Conservation (phyloP, 92 coral and sea anemone species). For the Muricea muricata region DNA sequence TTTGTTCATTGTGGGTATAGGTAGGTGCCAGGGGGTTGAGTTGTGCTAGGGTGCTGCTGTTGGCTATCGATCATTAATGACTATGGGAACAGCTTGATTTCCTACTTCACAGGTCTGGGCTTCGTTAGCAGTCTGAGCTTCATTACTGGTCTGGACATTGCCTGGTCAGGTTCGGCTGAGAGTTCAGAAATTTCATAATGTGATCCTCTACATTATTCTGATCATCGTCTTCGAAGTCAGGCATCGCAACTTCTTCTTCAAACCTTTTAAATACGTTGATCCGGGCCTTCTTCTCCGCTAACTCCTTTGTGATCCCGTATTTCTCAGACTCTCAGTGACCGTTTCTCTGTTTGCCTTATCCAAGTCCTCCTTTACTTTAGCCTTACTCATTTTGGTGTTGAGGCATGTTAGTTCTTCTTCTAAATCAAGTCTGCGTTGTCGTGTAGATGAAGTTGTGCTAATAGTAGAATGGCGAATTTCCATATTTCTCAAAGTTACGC, state of each 20-base stretch:
- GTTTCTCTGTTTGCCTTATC: not conserved
- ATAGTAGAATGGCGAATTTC: not conserved
- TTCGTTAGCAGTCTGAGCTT: no score
- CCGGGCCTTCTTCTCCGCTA: slow-evolving; percentile 58
- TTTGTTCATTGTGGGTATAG: not conserved
- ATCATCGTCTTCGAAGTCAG: not conserved
- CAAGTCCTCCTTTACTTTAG: not conserved
- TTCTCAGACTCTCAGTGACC: slow-evolving; percentile 1
- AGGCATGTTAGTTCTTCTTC: slow-evolving; percentile 13
- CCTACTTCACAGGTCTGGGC: not conserved
- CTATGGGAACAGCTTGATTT: not conserved
- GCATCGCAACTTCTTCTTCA: slow-evolving; percentile 43
- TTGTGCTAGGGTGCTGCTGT: not conserved
- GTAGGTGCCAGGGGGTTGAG: not conserved
- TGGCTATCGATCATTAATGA: not conserved
- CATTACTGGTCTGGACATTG: no score
- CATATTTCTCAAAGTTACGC: no score
- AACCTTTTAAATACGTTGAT: slow-evolving; percentile 23
- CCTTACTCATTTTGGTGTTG: not conserved
- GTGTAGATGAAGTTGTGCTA: slow-evolving; percentile 1
- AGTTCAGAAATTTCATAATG: slow-evolving; percentile 1
- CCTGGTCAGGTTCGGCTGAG: slow-evolving; percentile 13
- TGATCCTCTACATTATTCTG: not conserved
- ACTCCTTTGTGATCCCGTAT: slow-evolving; percentile 15
- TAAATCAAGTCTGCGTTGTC: slow-evolving; percentile 17